phyloP scores from a whole-genome alignment of 2,888 invertebrate genomes.

The Malachius bipustulatus region DNA sequence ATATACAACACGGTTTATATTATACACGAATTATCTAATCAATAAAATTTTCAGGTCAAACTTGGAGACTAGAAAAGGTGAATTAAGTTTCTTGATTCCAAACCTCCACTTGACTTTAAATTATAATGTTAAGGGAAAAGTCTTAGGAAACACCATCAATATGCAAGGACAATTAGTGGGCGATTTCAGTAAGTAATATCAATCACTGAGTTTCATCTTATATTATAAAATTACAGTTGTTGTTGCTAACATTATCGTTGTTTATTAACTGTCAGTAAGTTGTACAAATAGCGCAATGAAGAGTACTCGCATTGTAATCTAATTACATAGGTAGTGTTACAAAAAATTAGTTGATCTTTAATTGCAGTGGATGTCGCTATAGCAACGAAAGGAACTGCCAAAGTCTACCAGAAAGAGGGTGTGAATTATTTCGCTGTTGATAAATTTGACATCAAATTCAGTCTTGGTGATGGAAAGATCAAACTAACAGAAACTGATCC shows the following conservation, averaged over 20 bases:
- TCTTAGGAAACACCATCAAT: background rate
- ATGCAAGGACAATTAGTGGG: background rate
- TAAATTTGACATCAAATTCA: conserved; percentile 2
- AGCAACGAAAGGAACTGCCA: background rate
- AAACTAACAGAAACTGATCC: background rate
- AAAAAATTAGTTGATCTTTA: background rate
- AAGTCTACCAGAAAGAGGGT: background rate
- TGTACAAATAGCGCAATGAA: no score
- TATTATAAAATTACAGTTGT: no score
- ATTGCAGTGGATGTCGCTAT: background rate
- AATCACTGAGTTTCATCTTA: no score
- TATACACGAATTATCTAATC: no score
- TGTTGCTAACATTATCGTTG: no score
- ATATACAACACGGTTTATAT: no score
- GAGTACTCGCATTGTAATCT: no score
- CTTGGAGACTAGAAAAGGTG: no score
- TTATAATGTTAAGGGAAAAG: background rate
- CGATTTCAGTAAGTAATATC: background rate
- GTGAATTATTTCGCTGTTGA: background rate
- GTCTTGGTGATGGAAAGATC: background rate
- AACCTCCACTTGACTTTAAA: background rate
- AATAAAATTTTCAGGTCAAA: no score
- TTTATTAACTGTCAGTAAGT: no score
- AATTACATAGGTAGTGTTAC: no score
- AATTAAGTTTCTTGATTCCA: background rate